phyloP scores from a whole-genome alignment of 1,140 invertebrate genomes.

The Diploscapter pachys region DNA sequence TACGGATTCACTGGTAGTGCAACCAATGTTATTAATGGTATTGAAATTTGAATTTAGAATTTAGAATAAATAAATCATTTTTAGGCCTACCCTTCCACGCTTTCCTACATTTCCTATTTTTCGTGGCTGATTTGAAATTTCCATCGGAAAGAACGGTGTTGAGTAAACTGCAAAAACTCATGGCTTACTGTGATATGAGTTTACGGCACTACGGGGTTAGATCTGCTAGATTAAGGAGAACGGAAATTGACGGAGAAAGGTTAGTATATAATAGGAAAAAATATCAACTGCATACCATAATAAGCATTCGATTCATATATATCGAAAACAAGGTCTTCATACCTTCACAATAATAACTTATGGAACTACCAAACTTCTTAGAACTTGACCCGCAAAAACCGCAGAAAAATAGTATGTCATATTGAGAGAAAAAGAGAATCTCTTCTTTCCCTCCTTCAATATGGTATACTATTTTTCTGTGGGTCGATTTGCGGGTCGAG shows the following conservation, averaged over 20 bases:
- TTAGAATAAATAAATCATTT: constrained; percentile 16
- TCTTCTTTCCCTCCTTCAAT: too few species aligned
- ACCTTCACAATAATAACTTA: too few species aligned
- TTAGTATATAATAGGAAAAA: too few species aligned
- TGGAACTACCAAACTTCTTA: too few species aligned
- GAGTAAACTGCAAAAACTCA: constrained; percentile 42
- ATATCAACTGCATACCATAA: too few species aligned
- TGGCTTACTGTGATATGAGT: constrained; percentile 50
- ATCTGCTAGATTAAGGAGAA: constrained; percentile 48
- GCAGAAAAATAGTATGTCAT: too few species aligned
- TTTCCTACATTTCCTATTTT: constrained; percentile 53
- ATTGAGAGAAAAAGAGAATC: too few species aligned
- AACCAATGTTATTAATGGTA: constrained; percentile 13
- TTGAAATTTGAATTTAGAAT: constrained; percentile 2
- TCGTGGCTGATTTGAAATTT: constrained; percentile 50
- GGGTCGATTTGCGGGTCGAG: too few species aligned
- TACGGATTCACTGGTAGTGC: constrained; percentile 41
- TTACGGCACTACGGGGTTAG: constrained; percentile 52
- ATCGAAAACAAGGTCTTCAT: too few species aligned
- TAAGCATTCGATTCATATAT: too few species aligned
- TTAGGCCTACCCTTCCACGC: constrained; percentile 55
- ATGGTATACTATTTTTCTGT: too few species aligned
- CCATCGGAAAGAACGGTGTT: constrained; percentile 34
- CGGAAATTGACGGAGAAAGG: constrained; percentile 42
- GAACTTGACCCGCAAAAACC: too few species aligned